These are phyloP conservation scores for Meloidogyne chitwoodi DNA, from an alignment of 1,140 invertebrate species.

Conservation along the genomic window DNA sequence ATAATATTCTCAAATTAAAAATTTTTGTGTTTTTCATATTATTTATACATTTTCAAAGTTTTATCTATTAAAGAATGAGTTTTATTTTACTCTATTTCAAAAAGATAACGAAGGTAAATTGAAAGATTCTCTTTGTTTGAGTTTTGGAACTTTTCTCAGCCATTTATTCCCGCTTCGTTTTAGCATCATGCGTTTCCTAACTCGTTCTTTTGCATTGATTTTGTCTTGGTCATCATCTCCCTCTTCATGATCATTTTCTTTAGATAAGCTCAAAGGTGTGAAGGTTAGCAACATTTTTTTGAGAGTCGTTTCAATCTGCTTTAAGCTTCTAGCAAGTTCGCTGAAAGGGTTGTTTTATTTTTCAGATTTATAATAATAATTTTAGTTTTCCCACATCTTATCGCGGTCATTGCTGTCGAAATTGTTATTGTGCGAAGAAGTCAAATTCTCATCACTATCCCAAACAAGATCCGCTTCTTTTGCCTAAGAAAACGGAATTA, in stretches of 20 bases:
- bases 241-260: not conserved
- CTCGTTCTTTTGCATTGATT: not conserved
- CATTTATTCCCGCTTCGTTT: not conserved
- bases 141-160: not conserved
- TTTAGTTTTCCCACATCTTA: not conserved
- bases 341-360: not conserved
- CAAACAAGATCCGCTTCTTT: slow-evolving; percentile 81
- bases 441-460: slow-evolving; percentile 66
- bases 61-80: too few relatives aligned
- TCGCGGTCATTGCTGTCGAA: not conserved
- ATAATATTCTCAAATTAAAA: too few relatives aligned
- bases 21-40: too few relatives aligned
- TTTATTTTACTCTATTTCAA: too few relatives aligned
- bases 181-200: not conserved
- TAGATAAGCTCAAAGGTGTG: not conserved
- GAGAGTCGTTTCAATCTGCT: not conserved
- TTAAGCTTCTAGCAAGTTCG: not conserved
- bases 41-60: too few relatives aligned
- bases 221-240: not conserved
- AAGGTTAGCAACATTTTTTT: not conserved
- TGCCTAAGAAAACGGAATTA: slow-evolving; percentile 60
- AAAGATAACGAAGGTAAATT: too few relatives aligned
- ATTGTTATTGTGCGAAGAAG: not conserved
- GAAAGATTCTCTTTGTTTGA: not conserved
- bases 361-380: not conserved